Evolutionary conservation across 2,113 vertebrate species (phyloP), one percentile per base, ranked within the genome.

Genomic region (Thalassoma bifasciatum): DNA sequence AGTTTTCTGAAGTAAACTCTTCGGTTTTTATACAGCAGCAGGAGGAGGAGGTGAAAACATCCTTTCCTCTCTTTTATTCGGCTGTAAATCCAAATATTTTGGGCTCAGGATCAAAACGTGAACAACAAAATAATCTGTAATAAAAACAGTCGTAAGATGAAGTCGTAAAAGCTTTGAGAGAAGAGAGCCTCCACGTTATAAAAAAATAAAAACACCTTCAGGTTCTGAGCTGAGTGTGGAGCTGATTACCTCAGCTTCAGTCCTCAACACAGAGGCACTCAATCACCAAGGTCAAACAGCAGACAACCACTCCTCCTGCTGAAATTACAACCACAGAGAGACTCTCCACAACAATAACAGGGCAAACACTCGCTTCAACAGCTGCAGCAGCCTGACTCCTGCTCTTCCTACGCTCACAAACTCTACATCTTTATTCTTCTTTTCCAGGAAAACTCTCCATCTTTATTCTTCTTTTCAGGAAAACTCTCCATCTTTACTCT

Each of bases 281-380:
- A 79, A 58, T 79, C 85, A 83, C 67, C 80, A 83, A 91, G 85
- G 86, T 85, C 80, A 68, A 72, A 80, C 59, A 77, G 81, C 53
- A 76, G 30, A 26, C 71, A 66, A 59, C 66, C 70, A 34, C 62
- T 77, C 72, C 71, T 73, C 53, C 74, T 59, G 75, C 34, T 57
- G 42, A 75, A 75, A 88, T 72, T 13, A 83, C 61, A 63, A 86
- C 68, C 74, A 50, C 53, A 51, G 54, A 69, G 38, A 68, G 72
- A 70, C 58, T 81, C 69, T 53, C 60, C 22, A 67, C 38, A 83
- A 60, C 54, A 83, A 73, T 49, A 73, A 72, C 57, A n/a, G 26
- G 16, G 34, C 19, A n/a, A n/a, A n/a, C n/a, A n/a, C n/a, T n/a
- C n/a, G n/a, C n/a, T n/a, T n/a, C n/a, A n/a, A n/a, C n/a, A n/a